Percentiles rank a stretch among this genome's conserved stretches.
Evolutionary conservation across 1,140 invertebrate genomes (phyloP).

Genomic region (Conus betulinus): DNA sequence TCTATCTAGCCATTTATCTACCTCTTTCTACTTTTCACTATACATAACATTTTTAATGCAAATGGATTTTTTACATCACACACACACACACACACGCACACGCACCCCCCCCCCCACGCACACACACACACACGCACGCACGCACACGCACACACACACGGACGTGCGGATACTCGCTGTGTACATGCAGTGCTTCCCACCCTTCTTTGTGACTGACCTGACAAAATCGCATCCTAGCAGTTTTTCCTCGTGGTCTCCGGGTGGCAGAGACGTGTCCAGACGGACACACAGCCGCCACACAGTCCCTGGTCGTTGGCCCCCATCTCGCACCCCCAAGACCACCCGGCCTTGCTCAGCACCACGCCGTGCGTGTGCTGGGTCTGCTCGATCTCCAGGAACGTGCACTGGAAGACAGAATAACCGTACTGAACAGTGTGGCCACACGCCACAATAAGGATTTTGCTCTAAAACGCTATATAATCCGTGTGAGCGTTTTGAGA

Average conservation of each 20-base stretch:
- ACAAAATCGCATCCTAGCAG: slow-evolving; percentile 87
- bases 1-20: too few relatives aligned
- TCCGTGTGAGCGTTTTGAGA: too few relatives aligned
- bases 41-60: too few relatives aligned
- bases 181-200: not conserved
- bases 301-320: slow-evolving; percentile 86
- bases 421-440: not conserved
- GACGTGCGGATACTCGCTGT: not conserved
- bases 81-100: not conserved
- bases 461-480: too few relatives aligned
- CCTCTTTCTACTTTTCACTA: too few relatives aligned
- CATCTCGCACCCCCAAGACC: slow-evolving; percentile 91
- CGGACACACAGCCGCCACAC: slow-evolving; percentile 85
- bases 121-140: not conserved
- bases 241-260: slow-evolving; percentile 79
- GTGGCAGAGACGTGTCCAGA: slow-evolving; percentile 80
- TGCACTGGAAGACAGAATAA: slow-evolving; percentile 79
- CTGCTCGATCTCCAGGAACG: slow-evolving; percentile 84
- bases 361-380: slow-evolving; percentile 80
- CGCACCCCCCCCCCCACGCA: not conserved
- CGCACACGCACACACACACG: not conserved
- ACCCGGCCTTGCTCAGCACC: slow-evolving; percentile 85
- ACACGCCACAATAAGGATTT: too few relatives aligned
- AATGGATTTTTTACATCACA: not conserved
- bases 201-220: slow-evolving; percentile 75